Base-by-base conservation (phyloP, 2,797 vertebrate species). In the Danio aesculapii region DNA sequence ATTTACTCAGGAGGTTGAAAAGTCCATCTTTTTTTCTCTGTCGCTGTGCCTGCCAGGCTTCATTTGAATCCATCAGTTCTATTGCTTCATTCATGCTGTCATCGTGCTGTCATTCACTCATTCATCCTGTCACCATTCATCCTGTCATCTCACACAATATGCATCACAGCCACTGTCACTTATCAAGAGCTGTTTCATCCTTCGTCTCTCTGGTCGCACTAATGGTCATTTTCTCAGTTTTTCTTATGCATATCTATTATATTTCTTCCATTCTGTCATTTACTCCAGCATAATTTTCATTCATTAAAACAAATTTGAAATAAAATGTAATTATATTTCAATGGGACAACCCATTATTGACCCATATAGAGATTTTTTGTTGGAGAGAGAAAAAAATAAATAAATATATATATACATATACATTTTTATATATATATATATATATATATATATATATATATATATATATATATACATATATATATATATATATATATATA, bases 81-180 rank as follows among this genome's bases (percentile, higher is more conserved):
- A 53, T 64, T 70, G 72, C 79, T 81, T 84, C 80, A 83, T 84
- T 77, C 67, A 73, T 44, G 63, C 72, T 74, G 80, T 84, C 85
- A 84, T 63, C 13, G 16, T 52, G 62, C 70, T 75, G 70, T 75
- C 70, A 47, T 73, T 83, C 55, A 79, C 62, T 62, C 63, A 52
- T 74, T 75, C 70, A 81, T 69, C 59, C 70, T 66, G 66, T 82
- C 74, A 19, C 57, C 41, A 62, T 69, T 61, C 68, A 79, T 72
- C 69, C 78, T 43, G 57, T 79, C 77, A 70, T 71, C 67, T 62
- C 67, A 8, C 46, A 50, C 77, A 79, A 53, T 79, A 19, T 62
- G 67, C 44, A 70, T 58, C 17, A n/a, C 57, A 53, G 57, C 70
- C 58, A 21, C 30, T 59, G 64, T 69, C 77, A 71, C 47, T 71